Evolutionary conservation across 2,113 vertebrate species (phyloP), one percentile per base, ranked within the genome.

Genomic region (Phylloscopus trochiloides): DNA sequence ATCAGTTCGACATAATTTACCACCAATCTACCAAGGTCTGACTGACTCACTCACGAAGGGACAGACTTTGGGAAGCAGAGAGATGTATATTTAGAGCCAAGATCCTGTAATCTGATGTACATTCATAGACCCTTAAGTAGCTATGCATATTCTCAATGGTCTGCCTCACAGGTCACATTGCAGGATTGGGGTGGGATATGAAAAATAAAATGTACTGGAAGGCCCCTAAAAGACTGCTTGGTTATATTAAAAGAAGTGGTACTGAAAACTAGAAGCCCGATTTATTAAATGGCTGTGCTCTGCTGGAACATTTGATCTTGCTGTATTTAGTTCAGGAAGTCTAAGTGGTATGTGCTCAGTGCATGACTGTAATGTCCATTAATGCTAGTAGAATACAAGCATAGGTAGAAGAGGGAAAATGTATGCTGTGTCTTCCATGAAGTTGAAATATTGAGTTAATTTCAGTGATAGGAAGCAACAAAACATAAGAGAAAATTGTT

Each of bases 261-360:
- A 68, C n/a, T 66, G 74, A 89, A 92, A 96, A 85, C 40, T 76
- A 67, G 91, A 93, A 96, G 88, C 38, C 31, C 2, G 0, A 88
- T 95, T 97, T 96, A 90, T 97, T 92, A 80, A 67, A 95, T 52
- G 70, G 8, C 77, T 81, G 38, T 76, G 54, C 26, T 94, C 52
- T 84, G 62, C 40, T 88, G 61, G 89, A 97, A 95, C 61, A 92
- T 94, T 90, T 92, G 86, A 82, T 94, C 94, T 96, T 94, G 65
- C 71, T 70, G 50, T 70, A 90, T 96, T 97, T 97, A 90, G 94
- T 96, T 95, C 71, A 91, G 95, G 81, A 93, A 92, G 51, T 91
- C 82, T 74, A 79, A 91, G 93, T 81, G 74, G 36, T 81, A 59
- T 86, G 67, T 74, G 70, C 57, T 77, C 65, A 58, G 66, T 80